Base-by-base conservation (phyloP, 2,797 vertebrate species). In the Siniperca obscura region DNA sequence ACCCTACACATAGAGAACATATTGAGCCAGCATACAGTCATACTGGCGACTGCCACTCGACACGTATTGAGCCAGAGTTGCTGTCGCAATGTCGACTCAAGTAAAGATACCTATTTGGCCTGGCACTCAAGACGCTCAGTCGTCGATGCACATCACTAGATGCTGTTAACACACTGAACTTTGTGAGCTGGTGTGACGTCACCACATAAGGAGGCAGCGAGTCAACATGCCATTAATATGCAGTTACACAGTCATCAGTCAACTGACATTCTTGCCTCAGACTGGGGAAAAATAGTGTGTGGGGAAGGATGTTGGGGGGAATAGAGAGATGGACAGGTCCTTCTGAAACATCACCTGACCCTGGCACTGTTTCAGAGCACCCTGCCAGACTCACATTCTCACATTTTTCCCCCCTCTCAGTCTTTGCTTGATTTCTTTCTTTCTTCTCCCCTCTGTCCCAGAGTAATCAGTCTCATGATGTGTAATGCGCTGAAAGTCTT, bases 391-490 rank as follows among this genome's bases (percentile, higher is more conserved):
- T 81, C 71, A 69, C 87, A 88, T 92, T 92, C 91, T 91, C 92
- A 88, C 87, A 86, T 81, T 53, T 52, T 48, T 30, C 30, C 30
- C 67, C 57, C 62, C 64, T 40, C 38, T 64, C 27, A 34, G 65
- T 84, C 82, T 80, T 62, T 86, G 65, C 82, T 86, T 83, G 67
- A 81, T 86, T 94, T 89, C 84, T 76, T 64, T 81, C 76, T 88
- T 87, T 93, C 87, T 89, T 92, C 87, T 91, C 81, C 74, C 79
- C 77, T 92, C 79, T 70, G 76, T 91, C 90, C 70, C 86, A 75
- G 81, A 92, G 93, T 94, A 95, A 95, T 94, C 91, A 94, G 94
- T 95, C 94, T 94, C 94, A 95, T 95, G 94, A 94, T 90, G 90
- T 94, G 74, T 94, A 95, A 93, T 93, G 91, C 91, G 87, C 91